These are phyloP conservation scores for Vidua macroura DNA, from an alignment of 2,113 vertebrate genomes.

Conservation along the genomic window DNA sequence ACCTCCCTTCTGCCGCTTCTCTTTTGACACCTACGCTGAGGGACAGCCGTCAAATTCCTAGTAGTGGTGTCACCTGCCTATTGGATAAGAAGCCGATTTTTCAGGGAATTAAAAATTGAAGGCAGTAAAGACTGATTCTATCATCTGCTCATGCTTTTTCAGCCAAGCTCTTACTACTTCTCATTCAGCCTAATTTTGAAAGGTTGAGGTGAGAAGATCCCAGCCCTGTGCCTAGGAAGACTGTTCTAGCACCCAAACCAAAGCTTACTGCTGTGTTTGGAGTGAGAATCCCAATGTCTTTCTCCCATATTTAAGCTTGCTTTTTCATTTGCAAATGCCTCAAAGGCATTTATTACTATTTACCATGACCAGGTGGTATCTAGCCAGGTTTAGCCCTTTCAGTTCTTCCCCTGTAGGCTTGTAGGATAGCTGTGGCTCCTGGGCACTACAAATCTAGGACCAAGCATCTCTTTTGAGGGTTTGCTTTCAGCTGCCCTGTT, in stretches of 20 bases:
- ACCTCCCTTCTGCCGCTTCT: not conserved
- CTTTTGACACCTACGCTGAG: not conserved
- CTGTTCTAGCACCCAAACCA: not conserved
- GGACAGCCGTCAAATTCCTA: not conserved
- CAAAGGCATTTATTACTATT: not conserved
- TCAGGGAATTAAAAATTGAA: not conserved
- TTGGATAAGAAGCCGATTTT: not conserved
- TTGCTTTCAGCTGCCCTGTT: not conserved
- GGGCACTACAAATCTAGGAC: not conserved
- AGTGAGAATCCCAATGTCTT: not conserved
- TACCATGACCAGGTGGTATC: rapidly evolving
- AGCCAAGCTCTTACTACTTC: not conserved
- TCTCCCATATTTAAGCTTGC: not conserved
- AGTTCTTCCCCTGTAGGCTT: not conserved
- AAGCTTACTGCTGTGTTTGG: not conserved
- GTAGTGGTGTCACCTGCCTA: not conserved
- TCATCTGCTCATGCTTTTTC: not conserved
- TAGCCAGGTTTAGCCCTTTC: not conserved
- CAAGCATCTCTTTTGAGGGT: not conserved
- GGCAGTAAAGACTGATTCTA: not conserved
- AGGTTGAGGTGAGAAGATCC: not conserved
- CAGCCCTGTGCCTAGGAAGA: not conserved
- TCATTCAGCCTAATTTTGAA: not conserved
- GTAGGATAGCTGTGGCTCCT: not conserved
- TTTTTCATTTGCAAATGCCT: not conserved